Base-by-base conservation (phyloP, 1,140 invertebrate species). In the Ectropis grisescens region DNA sequence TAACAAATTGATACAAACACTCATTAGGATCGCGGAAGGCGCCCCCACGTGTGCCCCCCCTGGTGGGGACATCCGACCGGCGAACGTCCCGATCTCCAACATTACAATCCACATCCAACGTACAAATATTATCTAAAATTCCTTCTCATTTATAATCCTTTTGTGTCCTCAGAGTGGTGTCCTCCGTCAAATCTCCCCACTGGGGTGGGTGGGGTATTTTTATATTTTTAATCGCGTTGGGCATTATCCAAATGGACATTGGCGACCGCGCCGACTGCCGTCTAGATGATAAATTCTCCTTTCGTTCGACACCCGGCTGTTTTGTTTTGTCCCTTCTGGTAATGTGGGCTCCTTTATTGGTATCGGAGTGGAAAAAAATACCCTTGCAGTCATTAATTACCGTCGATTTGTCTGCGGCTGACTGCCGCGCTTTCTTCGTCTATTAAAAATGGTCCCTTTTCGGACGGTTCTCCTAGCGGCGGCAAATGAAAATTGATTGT, bases 51-150 rank as follows among this genome's bases (percentile, higher is more conserved):
- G 11, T 32, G 13, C 37, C 36, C 50, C 36, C 16, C 16, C 16
- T 19, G 16, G 16, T 19, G 16, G 16, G 16, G 16, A 8, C 16
- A 19, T 19, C 16, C 16, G 16, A 3, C 24, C 49, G 37, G 46
- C 57, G 51, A 49, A 19, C 16, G 16, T 19, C 16, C 62, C 68
- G 71, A 72, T 76, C 71, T 69, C 66, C 54, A 56, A 62, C 70
- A 71, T 71, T 76, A 75, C 75, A 74, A 74, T 81, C 70, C 76
- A 78, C 76, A 78, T 81, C 65, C 72, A 65, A 55, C 76, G 72
- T 78, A 81, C 76, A 81, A 81, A 81, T 81, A 81, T 81, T 81
- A 81, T 81, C 76, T 81, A 75, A 81, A 81, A 81, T 81, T 81
- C 76, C 76, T 81, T 81, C 76, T 81, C 76, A 81, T 81, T 81